Percentiles rank a stretch among this genome's conserved stretches.
Conservation (phyloP, 2,888 invertebrate species). For the Galerucella calmariensis region DNA sequence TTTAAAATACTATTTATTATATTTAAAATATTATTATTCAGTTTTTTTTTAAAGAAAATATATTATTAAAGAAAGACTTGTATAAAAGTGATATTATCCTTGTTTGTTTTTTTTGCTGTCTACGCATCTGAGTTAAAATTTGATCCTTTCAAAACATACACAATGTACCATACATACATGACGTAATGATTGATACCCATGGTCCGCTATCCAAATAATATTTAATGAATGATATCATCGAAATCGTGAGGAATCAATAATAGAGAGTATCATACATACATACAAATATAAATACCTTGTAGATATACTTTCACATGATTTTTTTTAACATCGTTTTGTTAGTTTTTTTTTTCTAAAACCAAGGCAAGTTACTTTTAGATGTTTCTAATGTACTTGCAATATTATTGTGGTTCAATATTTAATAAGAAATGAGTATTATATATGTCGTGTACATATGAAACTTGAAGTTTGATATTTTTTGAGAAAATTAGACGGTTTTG, state of each 20-base stretch:
- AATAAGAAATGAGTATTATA: no score
- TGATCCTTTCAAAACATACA: constrained; percentile 12
- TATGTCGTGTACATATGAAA: no score
- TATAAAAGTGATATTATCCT: neutral
- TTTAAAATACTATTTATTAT: no score
- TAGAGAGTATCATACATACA: constrained; percentile 7
- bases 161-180: constrained; percentile 43
- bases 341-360: constrained; percentile 1
- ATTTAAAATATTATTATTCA: no score
- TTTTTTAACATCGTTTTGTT: constrained; percentile 4
- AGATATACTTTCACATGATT: constrained; percentile 10
- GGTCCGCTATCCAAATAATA: constrained; percentile 49
- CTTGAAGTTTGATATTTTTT: no score
- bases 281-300: constrained; percentile 5
- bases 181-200: constrained; percentile 45
- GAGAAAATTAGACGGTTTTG: no score
- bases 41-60: no score
- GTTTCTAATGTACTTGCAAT: neutral
- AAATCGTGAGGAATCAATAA: constrained; percentile 32
- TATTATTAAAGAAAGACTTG: neutral
- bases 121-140: neutral
- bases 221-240: constrained; percentile 41
- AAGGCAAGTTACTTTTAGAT: constrained; percentile 15
- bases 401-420: no score
- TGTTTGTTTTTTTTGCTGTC: neutral